Evolutionary conservation across 1,140 invertebrate genomes (phyloP).

Genomic region (Drosophila cardini): DNA sequence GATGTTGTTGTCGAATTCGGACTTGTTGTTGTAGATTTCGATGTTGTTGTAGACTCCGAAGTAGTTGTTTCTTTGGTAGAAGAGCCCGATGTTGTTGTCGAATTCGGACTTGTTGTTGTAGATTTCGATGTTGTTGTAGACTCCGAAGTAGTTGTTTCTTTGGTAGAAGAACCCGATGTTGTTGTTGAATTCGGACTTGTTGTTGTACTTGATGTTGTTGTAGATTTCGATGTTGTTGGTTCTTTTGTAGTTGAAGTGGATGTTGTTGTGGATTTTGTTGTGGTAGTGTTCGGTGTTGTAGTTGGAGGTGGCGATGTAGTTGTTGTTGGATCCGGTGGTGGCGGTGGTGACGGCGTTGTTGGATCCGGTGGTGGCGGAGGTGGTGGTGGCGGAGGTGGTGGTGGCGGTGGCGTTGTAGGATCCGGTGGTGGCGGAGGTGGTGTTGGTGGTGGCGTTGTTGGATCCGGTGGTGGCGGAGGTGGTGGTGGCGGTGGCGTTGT

Average conservation of each 20-base stretch:
- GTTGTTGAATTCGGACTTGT: neutral
- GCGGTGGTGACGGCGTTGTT: neutral
- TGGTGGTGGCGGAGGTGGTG: neutral
- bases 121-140: neutral
- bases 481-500: too few species aligned
- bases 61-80: neutral
- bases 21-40: too few species aligned
- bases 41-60: neutral
- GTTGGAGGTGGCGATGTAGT: neutral
- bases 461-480: too few species aligned
- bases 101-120: too few species aligned
- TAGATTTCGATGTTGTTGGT: neutral
- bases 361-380: neutral
- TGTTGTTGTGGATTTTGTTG: neutral
- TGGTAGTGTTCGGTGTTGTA: neutral
- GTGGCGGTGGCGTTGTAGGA: neutral
- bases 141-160: neutral
- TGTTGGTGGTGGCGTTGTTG: too few species aligned
- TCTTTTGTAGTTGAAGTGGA: neutral
- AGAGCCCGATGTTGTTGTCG: neutral
- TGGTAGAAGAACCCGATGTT: neutral
- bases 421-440: too few species aligned
- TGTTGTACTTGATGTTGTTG: neutral
- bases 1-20: neutral
- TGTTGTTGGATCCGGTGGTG: neutral